phyloP scores from a whole-genome alignment of 2,888 invertebrate genomes.

The Liopterus haemorrhoidalis region DNA sequence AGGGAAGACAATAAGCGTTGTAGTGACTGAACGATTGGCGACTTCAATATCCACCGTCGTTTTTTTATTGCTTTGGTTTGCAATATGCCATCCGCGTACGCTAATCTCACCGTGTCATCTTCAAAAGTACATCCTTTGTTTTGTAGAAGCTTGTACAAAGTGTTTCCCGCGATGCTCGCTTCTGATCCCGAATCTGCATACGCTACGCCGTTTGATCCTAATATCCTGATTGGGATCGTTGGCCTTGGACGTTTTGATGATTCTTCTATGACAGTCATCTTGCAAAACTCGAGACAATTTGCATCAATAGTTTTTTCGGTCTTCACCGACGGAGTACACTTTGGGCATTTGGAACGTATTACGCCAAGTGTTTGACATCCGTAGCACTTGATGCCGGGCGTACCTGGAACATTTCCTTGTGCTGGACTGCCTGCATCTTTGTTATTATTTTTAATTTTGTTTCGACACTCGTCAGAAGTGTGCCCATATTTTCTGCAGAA shows the following conservation, averaged over 20 bases:
- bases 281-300: background rate
- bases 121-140: slow-evolving; percentile 3
- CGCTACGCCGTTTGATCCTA: slow-evolving; percentile 6
- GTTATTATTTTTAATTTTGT: slow-evolving; percentile 2
- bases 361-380: slow-evolving; percentile 4
- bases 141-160: background rate
- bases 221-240: slow-evolving; percentile 1
- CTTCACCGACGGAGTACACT: too few species aligned
- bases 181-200: slow-evolving; percentile 10
- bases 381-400: slow-evolving; percentile 3
- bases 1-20: background rate
- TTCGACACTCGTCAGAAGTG: background rate
- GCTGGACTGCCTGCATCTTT: background rate
- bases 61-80: background rate
- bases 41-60: slow-evolving; percentile 1
- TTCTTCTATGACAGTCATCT: too few species aligned
- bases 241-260: background rate
- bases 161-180: slow-evolving; percentile 7
- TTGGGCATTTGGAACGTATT: background rate
- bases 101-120: background rate
- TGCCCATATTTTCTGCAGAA: too few species aligned
- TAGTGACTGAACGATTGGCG: background rate
- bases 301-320: too few species aligned
- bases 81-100: slow-evolving; percentile 1
- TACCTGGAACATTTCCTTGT: too few species aligned